Evolutionary conservation across 2,888 invertebrate species (phyloP).

Genomic region (Lasioglossum zephyrum): DNA sequence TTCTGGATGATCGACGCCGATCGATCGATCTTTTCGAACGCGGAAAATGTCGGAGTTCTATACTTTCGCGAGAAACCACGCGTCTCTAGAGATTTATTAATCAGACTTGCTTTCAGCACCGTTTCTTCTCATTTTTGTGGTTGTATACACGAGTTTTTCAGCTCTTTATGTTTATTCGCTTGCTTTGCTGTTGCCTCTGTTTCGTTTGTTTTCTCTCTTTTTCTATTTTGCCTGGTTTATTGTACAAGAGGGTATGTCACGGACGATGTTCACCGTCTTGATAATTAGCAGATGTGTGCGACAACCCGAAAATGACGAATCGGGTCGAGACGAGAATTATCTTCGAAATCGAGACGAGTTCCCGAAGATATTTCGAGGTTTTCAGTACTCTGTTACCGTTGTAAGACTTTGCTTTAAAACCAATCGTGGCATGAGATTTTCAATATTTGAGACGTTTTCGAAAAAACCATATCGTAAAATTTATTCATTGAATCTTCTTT

Average conservation of each 20-base stretch:
- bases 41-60: constrained; percentile 14
- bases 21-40: background rate
- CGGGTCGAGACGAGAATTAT: too few relatives aligned
- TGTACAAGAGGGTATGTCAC: constrained; percentile 40
- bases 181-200: constrained; percentile 13
- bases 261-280: constrained; percentile 33
- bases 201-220: constrained; percentile 12
- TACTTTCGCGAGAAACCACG: constrained; percentile 10
- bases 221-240: constrained; percentile 28
- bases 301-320: too few relatives aligned
- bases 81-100: constrained; percentile 4
- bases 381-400: too few relatives aligned
- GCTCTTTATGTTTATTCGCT: constrained; percentile 38
- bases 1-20: constrained; percentile 9
- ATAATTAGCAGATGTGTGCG: too few relatives aligned
- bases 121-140: constrained; percentile 32
- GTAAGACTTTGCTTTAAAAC: too few relatives aligned
- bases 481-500: too few relatives aligned
- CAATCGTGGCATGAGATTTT: too few relatives aligned
- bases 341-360: too few relatives aligned
- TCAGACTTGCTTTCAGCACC: constrained; percentile 60
- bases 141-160: constrained; percentile 29
- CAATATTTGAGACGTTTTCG: too few relatives aligned
- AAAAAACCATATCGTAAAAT: too few relatives aligned
- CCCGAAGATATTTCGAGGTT: too few relatives aligned